Base-by-base conservation (phyloP, 2,797 vertebrate genomes). In the Acrocephalus scirpaceus region DNA sequence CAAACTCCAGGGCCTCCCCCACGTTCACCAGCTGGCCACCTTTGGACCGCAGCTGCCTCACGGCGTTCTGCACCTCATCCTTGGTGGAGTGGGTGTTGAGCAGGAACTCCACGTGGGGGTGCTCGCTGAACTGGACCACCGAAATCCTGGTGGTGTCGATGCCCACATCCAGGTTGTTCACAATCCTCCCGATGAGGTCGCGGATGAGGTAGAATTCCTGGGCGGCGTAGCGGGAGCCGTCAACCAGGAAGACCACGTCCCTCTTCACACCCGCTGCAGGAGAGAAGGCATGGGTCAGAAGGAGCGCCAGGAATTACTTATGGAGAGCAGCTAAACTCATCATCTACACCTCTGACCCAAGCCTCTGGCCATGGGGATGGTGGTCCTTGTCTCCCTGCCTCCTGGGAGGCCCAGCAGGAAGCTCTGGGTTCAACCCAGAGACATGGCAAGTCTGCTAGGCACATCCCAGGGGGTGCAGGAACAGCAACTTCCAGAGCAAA, bases 231-330 rank as follows among this genome's bases (percentile, higher is more conserved):
- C 98, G 98, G 62, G 99, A 98, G 44, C 99, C 99, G 4, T 99
- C 99, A 22, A 99, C 97, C 64, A 99, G 98, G 95, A 99, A 99
- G 21, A 99, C 99, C 0, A 99, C 88, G 2, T 99, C 99, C 84
- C 98, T 98, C 96, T 99, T 99, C 92, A 94, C 96, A 67, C 98
- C 98, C 32, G 7, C 98, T 98, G 94, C 4, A 36, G 95, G 78
- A 71, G 42, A 87, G 84, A 86, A 79, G 32, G 51, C 36, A 73
- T 2, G 1, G 6, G 62, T 95, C 66, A 96, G 73, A 29, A 38
- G 26, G 51, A 34, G 19, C 62, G 70, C 36, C 16, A 13, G 64
- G 30, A 56, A 76, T 5, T 92, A 36, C 29, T 66, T n/a, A 45
- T 2, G 26, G 73, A 81, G 64, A 73, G 32, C 44, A 56, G 13